Percentiles rank a stretch among this genome's conserved stretches.
phyloP scores from a whole-genome alignment of 2,113 vertebrate species.

The Herpetotheres cachinnans region DNA sequence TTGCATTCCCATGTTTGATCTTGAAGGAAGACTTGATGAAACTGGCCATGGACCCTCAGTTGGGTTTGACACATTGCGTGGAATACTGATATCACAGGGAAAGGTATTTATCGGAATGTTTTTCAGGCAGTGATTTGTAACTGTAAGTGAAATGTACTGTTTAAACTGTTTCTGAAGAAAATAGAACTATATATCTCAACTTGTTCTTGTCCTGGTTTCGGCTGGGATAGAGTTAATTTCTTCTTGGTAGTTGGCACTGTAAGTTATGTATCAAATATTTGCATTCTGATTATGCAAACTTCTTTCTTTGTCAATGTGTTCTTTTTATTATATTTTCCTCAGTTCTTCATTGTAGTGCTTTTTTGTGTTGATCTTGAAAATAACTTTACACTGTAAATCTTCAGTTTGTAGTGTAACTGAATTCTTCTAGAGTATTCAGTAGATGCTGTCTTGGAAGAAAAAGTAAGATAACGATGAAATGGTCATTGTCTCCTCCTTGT shows the following conservation, averaged over 20 bases:
- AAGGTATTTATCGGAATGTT: conserved; percentile 77
- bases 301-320: neutral
- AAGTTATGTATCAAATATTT: neutral
- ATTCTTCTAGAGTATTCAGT: neutral
- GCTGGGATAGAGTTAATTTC: too few species aligned
- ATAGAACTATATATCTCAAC: neutral
- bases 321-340: neutral
- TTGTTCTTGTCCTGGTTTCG: neutral
- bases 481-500: neutral
- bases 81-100: conserved; percentile 97
- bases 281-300: neutral
- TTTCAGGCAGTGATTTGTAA: neutral
- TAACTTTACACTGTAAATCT: neutral
- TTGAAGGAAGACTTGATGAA: conserved; percentile 92
- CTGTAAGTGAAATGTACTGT: neutral
- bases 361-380: neutral
- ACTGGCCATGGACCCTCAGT: conserved; percentile 90
- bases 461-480: neutral
- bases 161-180: neutral
- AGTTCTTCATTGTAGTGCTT: neutral
- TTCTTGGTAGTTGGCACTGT: neutral
- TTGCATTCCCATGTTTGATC: conserved; percentile 98
- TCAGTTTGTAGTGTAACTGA: neutral
- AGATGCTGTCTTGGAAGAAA: neutral
- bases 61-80: conserved; percentile 91